These are phyloP conservation scores for Leptinotarsa tumamoca DNA, from an alignment of 2,888 invertebrate species.

Conservation along the genomic window DNA sequence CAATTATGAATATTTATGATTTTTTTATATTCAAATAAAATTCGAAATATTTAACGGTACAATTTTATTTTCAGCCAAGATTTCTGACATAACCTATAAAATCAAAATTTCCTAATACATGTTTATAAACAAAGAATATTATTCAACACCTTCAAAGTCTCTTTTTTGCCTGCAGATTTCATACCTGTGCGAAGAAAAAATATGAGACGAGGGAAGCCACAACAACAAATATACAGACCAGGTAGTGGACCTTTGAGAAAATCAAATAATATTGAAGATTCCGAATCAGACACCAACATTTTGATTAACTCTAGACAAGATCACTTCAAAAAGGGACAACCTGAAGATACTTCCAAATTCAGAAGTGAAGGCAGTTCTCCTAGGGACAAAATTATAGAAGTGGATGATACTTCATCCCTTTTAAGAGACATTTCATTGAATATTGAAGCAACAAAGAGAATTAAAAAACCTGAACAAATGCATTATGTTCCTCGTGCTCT, in stretches of 20 bases:
- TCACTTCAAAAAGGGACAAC: slow-evolving; percentile 44
- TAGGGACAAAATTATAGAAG: slow-evolving; percentile 55
- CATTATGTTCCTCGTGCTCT: slow-evolving; percentile 67
- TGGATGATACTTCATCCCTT: slow-evolving; percentile 50
- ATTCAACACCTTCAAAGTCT: slow-evolving; percentile 32
- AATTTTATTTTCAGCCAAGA: neutral
- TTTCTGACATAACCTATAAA: slow-evolving; percentile 52
- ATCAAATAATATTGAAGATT: slow-evolving; percentile 73
- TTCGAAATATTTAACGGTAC: neutral
- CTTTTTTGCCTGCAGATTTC: slow-evolving; percentile 45
- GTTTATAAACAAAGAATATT: slow-evolving; percentile 55
- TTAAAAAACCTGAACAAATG: slow-evolving; percentile 70
- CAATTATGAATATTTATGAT: neutral
- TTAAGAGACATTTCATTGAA: slow-evolving; percentile 50
- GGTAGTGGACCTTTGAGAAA: slow-evolving; percentile 82
- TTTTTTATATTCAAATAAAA: neutral
- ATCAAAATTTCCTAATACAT: slow-evolving; percentile 38
- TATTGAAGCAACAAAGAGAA: slow-evolving; percentile 43
- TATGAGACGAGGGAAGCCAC: slow-evolving; percentile 74
- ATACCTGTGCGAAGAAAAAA: slow-evolving; percentile 51
- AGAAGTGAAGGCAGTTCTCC: slow-evolving; percentile 57
- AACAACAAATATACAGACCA: slow-evolving; percentile 79
- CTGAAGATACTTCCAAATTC: slow-evolving; percentile 49
- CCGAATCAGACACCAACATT: slow-evolving; percentile 65
- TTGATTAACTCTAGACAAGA: slow-evolving; percentile 53